Base-by-base conservation (phyloP, 2,888 invertebrate species). In the Syrista parreyssii region DNA sequence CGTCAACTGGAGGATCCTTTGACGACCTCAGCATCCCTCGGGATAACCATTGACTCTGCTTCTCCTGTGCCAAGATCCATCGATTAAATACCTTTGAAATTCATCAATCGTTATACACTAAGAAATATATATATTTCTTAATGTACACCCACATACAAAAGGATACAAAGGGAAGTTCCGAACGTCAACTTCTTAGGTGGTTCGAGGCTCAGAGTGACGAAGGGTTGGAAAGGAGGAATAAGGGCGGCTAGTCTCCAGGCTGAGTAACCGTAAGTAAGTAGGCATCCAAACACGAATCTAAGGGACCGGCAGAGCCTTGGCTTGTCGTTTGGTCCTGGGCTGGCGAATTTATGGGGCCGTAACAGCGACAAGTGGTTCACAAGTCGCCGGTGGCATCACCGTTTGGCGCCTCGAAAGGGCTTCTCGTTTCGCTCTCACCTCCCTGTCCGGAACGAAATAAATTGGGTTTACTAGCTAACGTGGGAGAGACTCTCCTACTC, bases 341-440 rank as follows among this genome's bases (percentile, higher is more conserved):
- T 88, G 86, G 86, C 88, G 92, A 93, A 93, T 93, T 93, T 93
- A 93, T 93, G 91, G 93, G 92, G 92, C 92, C 92, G 93, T 93
- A 93, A 93, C 93, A 93, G 93, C 93, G 93, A 93, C 93, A 93
- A 93, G 93, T 93, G 93, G 92, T 93, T 93, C 93, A 92, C 93
- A 92, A 93, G 93, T 93, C 93, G 93, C 92, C 93, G 92, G 92
- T 90, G 91, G 92, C 92, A 93, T 93, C 93, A 93, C 93, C 93
- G 92, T 92, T 93, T 93, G 93, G 92, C 92, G 92, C 92, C 92
- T 89, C 87, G 77, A 87, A 85, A 89, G 88, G 87, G 83, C 88
- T 87, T 86, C 87, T 86, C 85, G 86, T 87, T 87, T 86, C 84
- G 83, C 84, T 86, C 87, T 84, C 88, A 86, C 86, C 84, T 87